These are phyloP conservation scores for Lepilemur ruficaudatus DNA, from an alignment of 2,797 vertebrate species.

Conservation along the genomic window DNA sequence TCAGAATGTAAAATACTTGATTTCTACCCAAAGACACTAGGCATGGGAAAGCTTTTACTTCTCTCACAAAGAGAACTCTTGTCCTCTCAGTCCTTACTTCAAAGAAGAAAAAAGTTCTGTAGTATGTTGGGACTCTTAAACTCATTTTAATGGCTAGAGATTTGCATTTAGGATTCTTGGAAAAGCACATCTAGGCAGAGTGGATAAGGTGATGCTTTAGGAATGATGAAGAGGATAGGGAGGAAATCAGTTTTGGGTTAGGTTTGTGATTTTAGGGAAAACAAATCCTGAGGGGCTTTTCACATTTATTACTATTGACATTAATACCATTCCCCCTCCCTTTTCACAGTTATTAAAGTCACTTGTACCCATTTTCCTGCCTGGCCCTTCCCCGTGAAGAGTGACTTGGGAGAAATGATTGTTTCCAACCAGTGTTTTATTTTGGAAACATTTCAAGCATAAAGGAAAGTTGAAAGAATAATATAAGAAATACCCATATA, in stretches of 20 bases:
- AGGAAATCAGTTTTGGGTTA: neutral
- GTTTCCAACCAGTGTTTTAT: neutral
- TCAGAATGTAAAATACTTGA: slow-evolving; percentile 56
- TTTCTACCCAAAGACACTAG: slow-evolving; percentile 50
- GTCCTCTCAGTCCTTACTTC: slow-evolving; percentile 70
- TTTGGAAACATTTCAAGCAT: neutral
- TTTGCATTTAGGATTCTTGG: slow-evolving; percentile 52
- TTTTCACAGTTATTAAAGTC: neutral
- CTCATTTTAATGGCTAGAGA: slow-evolving; percentile 44
- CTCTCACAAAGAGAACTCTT: slow-evolving; percentile 62
- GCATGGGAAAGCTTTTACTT: slow-evolving; percentile 46
- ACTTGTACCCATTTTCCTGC: neutral
- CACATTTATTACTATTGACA: neutral
- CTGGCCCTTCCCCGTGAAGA: neutral
- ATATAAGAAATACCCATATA: neutral
- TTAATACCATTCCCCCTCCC: neutral
- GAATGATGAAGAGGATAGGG: neutral
- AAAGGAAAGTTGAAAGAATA: neutral
- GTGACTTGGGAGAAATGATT: neutral
- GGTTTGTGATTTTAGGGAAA: slow-evolving; percentile 1
- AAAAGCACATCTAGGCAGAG: slow-evolving; percentile 43
- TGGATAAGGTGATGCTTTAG: neutral
- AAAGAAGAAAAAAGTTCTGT: neutral
- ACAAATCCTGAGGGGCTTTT: neutral
- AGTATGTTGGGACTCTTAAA: slow-evolving; percentile 52